Conservation (phyloP, 2,888 invertebrate species). For the Agrochola lychnidis region DNA sequence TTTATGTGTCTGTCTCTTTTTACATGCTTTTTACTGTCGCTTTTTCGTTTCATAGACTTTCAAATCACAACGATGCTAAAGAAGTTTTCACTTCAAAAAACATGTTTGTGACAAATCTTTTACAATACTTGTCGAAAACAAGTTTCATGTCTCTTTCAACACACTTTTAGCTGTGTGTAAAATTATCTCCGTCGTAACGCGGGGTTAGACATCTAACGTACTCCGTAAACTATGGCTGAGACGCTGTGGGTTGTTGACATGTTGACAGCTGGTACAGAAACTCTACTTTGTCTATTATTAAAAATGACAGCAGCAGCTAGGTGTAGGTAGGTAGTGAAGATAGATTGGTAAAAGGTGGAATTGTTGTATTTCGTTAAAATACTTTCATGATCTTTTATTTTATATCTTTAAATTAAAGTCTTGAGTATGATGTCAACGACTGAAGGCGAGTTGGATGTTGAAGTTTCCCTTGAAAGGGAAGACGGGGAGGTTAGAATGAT, state of each 20-base stretch:
- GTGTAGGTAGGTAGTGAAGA: slow-evolving; percentile 37
- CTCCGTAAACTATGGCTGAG: too few species aligned
- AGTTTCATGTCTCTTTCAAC: background rate
- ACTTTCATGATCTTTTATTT: slow-evolving; percentile 80
- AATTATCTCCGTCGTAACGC: background rate
- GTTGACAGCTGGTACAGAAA: slow-evolving; percentile 22
- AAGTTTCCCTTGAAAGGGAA: slow-evolving; percentile 91
- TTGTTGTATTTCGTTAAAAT: slow-evolving; percentile 75
- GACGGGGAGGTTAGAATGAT: slow-evolving; percentile 92
- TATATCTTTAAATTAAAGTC: slow-evolving; percentile 63
- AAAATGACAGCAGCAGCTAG: slow-evolving; percentile 73
- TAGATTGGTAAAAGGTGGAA: slow-evolving; percentile 75
- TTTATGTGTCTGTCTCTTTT: too few species aligned
- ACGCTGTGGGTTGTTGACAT: slow-evolving; percentile 25
- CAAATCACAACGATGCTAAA: too few species aligned
- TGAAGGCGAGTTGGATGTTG: slow-evolving; percentile 91
- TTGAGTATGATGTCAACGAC: slow-evolving; percentile 89
- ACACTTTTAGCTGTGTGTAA: background rate
- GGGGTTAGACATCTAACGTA: too few species aligned
- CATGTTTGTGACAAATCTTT: too few species aligned
- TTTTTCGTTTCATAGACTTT: too few species aligned
- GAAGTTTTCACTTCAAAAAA: too few species aligned
- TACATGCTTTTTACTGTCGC: too few species aligned
- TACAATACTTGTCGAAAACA: too few species aligned
- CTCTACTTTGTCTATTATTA: slow-evolving; percentile 66